Evolutionary conservation across 2,113 vertebrate species (phyloP).

Genomic region (Silurus asotus): DNA sequence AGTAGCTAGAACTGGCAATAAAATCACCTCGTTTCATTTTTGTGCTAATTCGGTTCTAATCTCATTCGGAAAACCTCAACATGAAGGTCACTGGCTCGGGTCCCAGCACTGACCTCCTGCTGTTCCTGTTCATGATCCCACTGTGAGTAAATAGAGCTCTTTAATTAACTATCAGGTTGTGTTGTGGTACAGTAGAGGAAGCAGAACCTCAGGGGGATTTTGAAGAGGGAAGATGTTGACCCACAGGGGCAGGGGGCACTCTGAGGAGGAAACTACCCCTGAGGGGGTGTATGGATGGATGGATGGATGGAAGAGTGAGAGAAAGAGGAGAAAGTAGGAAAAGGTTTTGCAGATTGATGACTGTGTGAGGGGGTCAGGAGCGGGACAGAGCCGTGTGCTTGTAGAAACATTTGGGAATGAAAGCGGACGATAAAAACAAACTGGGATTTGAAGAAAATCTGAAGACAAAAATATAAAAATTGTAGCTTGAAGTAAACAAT

Average conservation of each 20-base stretch:
- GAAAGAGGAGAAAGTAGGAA: slow-evolving; percentile 32
- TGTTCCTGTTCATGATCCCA: background rate
- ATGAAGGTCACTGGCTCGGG: background rate
- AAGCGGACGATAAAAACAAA: background rate
- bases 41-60: background rate
- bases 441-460: background rate
- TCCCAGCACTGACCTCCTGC: background rate
- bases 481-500: too few relatives aligned
- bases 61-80: background rate
- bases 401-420: background rate
- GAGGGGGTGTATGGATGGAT: slow-evolving; percentile 17
- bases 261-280: slow-evolving; percentile 32
- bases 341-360: slow-evolving; percentile 25
- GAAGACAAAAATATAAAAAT: too few relatives aligned
- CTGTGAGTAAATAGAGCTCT: slow-evolving; percentile 13
- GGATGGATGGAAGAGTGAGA: slow-evolving; percentile 16
- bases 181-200: background rate
- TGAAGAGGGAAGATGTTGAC: slow-evolving; percentile 23
- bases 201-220: slow-evolving; percentile 18
- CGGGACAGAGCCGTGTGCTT: background rate
- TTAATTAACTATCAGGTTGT: background rate
- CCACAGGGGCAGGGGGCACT: slow-evolving; percentile 1
- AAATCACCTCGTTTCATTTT: background rate
- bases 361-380: slow-evolving; percentile 8
- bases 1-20: too few relatives aligned